Conservation (phyloP, 2,888 invertebrate species). For the Asteroscopus sphinx region DNA sequence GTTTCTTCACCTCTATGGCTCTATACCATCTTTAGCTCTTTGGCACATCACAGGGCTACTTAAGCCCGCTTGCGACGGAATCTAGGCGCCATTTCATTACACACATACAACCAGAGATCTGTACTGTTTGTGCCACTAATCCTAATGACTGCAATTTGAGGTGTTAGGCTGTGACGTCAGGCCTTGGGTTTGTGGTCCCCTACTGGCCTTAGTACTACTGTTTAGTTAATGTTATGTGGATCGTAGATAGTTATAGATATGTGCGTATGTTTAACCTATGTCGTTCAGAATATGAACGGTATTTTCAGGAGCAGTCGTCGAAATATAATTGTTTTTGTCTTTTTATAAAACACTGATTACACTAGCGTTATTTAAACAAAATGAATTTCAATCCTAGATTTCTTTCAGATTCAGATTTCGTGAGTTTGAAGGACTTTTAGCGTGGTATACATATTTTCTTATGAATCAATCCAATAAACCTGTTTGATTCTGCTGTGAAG, state of each 20-base stretch:
- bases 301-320: no score
- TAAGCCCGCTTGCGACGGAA: conserved; percentile 1
- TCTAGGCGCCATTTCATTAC: conserved; percentile 44
- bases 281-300: no score
- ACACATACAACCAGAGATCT: conserved; percentile 35
- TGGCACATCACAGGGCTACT: neutral
- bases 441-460: no score
- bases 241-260: neutral
- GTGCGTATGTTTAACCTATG: no score
- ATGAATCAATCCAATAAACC: neutral
- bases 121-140: conserved; percentile 35
- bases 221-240: conserved; percentile 30
- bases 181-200: conserved; percentile 30
- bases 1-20: neutral
- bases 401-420: no score
- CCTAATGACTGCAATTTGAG: conserved; percentile 54
- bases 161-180: conserved; percentile 34
- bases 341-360: no score
- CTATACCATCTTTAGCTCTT: neutral
- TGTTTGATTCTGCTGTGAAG: neutral
- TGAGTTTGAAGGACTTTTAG: no score
- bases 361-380: no score
- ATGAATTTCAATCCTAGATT: no score
- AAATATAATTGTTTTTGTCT: no score
- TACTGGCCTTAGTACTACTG: conserved; percentile 16